A percentile compares a stretch with the other conserved stretches of the same genome.
These are phyloP conservation scores for Drosophila lacteicornis DNA, from an alignment of 1,140 invertebrate species.

Conservation along the genomic window DNA sequence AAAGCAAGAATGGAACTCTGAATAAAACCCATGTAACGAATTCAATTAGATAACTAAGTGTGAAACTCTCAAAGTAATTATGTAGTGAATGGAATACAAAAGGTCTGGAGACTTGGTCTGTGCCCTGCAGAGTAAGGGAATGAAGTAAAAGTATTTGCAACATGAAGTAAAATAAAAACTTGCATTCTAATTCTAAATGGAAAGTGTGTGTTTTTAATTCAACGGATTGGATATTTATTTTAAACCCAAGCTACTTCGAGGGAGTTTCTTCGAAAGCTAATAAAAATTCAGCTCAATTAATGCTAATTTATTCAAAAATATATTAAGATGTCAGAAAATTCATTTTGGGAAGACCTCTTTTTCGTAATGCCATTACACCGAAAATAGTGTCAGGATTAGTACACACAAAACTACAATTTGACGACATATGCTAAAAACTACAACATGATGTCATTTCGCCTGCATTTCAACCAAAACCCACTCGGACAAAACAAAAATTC, in stretches of 20 bases:
- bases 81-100: constrained; percentile 12
- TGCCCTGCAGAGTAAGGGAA: constrained; percentile 31
- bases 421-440: constrained; percentile 23
- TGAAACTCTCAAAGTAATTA: constrained; percentile 39
- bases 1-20: constrained; percentile 26
- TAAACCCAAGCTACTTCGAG: background rate
- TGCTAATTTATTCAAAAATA: background rate
- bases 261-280: too few species aligned
- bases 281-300: background rate
- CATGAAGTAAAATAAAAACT: constrained; percentile 39
- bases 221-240: background rate
- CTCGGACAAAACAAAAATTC: constrained; percentile 41
- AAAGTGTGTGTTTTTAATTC: background rate
- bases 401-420: background rate
- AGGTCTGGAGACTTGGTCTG: constrained; percentile 7
- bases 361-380: constrained; percentile 15
- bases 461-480: constrained; percentile 43
- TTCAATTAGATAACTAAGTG: constrained; percentile 44
- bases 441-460: constrained; percentile 59
- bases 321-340: background rate
- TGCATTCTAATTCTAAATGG: constrained; percentile 49
- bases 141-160: constrained; percentile 55
- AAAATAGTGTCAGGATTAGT: constrained; percentile 2
- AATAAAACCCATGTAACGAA: constrained; percentile 44
- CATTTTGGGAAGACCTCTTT: background rate